Percentiles rank a stretch among this genome's conserved stretches.
phyloP scores from a whole-genome alignment of 2,113 vertebrate species.

The Python bivittatus region DNA sequence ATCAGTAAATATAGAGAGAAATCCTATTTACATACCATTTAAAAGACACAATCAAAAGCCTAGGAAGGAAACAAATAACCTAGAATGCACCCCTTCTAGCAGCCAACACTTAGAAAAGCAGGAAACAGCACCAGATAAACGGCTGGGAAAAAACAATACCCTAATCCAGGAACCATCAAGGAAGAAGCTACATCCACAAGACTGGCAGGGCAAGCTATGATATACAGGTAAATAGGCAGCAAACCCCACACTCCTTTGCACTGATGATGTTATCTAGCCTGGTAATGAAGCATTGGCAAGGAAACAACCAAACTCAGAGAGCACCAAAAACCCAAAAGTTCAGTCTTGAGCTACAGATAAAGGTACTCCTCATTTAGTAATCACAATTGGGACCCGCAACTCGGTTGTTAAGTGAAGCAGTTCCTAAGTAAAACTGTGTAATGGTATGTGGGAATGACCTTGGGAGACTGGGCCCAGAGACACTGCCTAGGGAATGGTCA shows the following conservation, averaged over 20 bases:
- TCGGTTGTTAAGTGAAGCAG: too few relatives aligned
- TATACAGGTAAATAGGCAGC: neutral
- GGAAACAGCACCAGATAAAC: neutral
- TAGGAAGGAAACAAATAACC: neutral
- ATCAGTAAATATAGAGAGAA: neutral
- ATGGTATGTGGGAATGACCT: too few relatives aligned
- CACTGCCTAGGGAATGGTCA: too few relatives aligned
- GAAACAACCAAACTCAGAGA: neutral
- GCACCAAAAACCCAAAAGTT: neutral
- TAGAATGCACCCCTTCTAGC: neutral
- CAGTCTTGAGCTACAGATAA: neutral
- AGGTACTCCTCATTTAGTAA: neutral
- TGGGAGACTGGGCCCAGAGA: too few relatives aligned
- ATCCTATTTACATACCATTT: neutral
- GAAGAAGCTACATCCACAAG: neutral
- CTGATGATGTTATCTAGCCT: neutral
- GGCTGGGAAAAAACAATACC: neutral
- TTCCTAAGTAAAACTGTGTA: neutral
- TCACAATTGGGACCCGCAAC: neutral
- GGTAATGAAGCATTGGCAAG: neutral
- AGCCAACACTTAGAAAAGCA: neutral
- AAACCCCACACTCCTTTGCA: neutral
- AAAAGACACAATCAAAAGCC: neutral
- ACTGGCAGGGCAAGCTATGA: neutral
- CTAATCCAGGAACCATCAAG: neutral